These are phyloP conservation scores for Sphinx pinastri DNA, from an alignment of 2,888 invertebrate species.

Conservation along the genomic window DNA sequence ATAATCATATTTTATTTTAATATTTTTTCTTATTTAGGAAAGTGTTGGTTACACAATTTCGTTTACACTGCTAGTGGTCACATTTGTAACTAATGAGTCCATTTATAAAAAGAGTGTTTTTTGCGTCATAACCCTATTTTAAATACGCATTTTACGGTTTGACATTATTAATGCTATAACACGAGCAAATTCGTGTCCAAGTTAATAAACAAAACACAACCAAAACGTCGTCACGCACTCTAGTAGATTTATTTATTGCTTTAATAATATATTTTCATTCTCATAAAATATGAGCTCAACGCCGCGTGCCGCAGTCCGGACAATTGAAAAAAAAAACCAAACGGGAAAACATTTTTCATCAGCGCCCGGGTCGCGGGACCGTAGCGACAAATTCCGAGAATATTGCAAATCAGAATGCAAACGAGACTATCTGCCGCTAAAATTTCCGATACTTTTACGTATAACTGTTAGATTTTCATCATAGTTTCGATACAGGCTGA, in stretches of 20 bases:
- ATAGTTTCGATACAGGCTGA: not conserved
- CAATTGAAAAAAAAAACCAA: slow-evolving; percentile 49
- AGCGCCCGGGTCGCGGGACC: slow-evolving; percentile 49
- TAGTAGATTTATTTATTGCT: slow-evolving; percentile 19
- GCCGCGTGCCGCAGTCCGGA: slow-evolving; percentile 40
- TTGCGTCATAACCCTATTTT: not conserved
- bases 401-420: slow-evolving; percentile 59
- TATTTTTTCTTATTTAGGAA: no score
- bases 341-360: slow-evolving; percentile 62
- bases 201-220: slow-evolving; percentile 5
- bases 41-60: no score
- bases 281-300: slow-evolving; percentile 47
- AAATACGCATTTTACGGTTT: not conserved
- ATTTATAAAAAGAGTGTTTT: no score
- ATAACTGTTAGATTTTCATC: slow-evolving; percentile 28
- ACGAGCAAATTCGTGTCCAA: not conserved
- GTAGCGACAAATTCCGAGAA: slow-evolving; percentile 49
- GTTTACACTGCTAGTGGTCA: no score
- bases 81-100: no score
- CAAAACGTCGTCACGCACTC: not conserved
- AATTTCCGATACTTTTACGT: slow-evolving; percentile 47
- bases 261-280: slow-evolving; percentile 23
- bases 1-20: no score
- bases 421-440: slow-evolving; percentile 36
- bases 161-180: not conserved